phyloP scores from a whole-genome alignment of 1,140 invertebrate genomes.

The Trachymyrmex cornetzi region DNA sequence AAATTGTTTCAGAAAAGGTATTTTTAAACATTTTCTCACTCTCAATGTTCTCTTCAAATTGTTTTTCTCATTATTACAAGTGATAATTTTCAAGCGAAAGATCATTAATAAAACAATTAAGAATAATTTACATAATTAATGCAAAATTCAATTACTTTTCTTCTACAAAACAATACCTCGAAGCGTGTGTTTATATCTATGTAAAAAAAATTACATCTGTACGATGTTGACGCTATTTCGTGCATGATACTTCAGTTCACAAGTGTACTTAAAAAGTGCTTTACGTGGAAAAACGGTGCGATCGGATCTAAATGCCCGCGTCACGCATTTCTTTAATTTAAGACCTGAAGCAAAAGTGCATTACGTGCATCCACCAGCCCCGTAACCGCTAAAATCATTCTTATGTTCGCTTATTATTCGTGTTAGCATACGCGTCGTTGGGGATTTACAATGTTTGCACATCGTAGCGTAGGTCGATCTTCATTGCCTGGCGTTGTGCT shows the following conservation, averaged over 20 bases:
- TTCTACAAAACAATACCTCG: background rate
- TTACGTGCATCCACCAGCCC: constrained; percentile 61
- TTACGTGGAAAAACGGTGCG: background rate
- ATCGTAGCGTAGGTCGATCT: constrained; percentile 58
- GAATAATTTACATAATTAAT: background rate
- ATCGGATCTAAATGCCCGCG: constrained; percentile 14
- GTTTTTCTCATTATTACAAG: background rate
- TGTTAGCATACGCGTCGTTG: constrained; percentile 80
- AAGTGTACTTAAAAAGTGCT: background rate
- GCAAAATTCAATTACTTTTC: background rate
- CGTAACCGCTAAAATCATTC: constrained; percentile 81
- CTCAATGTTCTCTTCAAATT: background rate
- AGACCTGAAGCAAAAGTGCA: constrained; percentile 66
- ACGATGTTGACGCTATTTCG: background rate
- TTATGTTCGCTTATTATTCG: constrained; percentile 83
- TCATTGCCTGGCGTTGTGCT: constrained; percentile 38
- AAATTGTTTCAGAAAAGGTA: background rate
- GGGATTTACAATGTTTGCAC: constrained; percentile 80
- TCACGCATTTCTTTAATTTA: constrained; percentile 40
- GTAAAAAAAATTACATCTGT: background rate
- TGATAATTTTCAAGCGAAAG: background rate
- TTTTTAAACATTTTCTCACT: background rate
- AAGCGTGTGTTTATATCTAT: background rate
- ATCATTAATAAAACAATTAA: constrained; percentile 2
- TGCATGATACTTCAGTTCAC: background rate